Conservation (phyloP, 2,888 invertebrate species). For the Drosophila subquinaria region DNA sequence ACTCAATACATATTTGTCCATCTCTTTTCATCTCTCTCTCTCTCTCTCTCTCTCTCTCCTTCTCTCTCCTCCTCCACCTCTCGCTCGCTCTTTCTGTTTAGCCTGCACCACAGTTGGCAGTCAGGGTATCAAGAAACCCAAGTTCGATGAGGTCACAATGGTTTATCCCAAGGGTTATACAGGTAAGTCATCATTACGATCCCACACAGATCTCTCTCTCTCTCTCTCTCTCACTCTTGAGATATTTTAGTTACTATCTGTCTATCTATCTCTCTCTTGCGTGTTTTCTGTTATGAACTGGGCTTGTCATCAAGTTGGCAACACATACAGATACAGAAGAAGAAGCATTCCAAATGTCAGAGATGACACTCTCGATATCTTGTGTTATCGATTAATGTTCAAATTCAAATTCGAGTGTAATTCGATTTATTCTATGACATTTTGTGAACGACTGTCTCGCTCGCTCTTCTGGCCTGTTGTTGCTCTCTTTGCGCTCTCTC, state of each 20-base stretch:
- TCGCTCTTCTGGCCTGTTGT: conserved; percentile 33
- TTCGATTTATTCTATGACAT: not conserved
- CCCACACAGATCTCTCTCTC: not conserved
- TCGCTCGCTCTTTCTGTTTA: conserved; percentile 16
- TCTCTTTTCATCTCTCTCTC: not conserved
- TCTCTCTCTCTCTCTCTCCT: not conserved
- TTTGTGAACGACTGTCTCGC: conserved; percentile 37
- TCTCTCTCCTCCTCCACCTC: not conserved
- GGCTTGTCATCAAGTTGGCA: conserved; percentile 64
- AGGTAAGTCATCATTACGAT: conserved; percentile 86
- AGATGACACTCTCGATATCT: not conserved
- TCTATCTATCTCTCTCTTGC: conserved; percentile 40
- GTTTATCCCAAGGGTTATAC: conserved; percentile 93
- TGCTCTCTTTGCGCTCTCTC: conserved; percentile 49
- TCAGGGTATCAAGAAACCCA: conserved; percentile 92
- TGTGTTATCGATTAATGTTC: conserved; percentile 12
- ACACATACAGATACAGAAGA: conserved; percentile 39
- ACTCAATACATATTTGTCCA: not conserved
- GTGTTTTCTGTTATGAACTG: conserved; percentile 79
- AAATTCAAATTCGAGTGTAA: not conserved
- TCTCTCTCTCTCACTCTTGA: not conserved
- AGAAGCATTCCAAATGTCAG: conserved; percentile 12
- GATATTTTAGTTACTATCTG: not conserved
- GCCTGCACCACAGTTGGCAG: conserved; percentile 88
- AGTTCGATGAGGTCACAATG: conserved; percentile 88